phyloP scores from a whole-genome alignment of 1,140 invertebrate genomes.

The Drosophila cardini region DNA sequence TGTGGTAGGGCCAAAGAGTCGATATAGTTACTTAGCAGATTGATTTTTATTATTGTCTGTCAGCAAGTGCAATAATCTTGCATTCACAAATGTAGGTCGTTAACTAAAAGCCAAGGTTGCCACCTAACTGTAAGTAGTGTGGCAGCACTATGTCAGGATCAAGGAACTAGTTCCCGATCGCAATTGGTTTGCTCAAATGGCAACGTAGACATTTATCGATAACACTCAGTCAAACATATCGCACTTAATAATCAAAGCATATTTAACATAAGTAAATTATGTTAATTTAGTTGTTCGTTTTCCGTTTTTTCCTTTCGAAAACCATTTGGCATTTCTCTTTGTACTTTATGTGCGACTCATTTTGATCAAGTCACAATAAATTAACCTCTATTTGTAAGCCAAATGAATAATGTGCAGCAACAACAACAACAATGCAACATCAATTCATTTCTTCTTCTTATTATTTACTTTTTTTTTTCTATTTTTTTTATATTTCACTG shows the following conservation, averaged over 20 bases:
- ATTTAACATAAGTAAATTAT: conserved; percentile 5
- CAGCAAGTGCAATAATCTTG: not conserved
- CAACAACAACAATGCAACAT: conserved; percentile 67
- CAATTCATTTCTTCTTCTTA: conserved; percentile 53
- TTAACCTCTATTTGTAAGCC: conserved; percentile 81
- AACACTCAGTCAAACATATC: not conserved
- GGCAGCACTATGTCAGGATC: not conserved
- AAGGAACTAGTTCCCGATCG: not conserved
- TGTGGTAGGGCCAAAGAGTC: conserved; percentile 59
- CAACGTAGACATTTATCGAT: conserved; percentile 8
- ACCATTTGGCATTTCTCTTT: conserved; percentile 56
- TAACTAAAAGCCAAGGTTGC: not conserved
- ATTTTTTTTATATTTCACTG: conserved; percentile 75
- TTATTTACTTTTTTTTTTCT: conserved; percentile 12
- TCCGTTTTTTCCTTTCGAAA: conserved; percentile 24
- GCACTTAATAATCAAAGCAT: conserved; percentile 6
- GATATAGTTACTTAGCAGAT: not conserved
- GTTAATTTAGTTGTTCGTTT: not conserved
- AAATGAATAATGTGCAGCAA: conserved; percentile 75
- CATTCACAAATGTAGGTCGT: not conserved
- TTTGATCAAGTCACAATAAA: conserved; percentile 75
- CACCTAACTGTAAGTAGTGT: not conserved
- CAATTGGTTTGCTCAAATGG: not conserved
- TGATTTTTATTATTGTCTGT: not conserved
- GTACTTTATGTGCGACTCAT: conserved; percentile 61